phyloP scores from a whole-genome alignment of 2,797 vertebrate genomes.

The Ispidina picta region DNA sequence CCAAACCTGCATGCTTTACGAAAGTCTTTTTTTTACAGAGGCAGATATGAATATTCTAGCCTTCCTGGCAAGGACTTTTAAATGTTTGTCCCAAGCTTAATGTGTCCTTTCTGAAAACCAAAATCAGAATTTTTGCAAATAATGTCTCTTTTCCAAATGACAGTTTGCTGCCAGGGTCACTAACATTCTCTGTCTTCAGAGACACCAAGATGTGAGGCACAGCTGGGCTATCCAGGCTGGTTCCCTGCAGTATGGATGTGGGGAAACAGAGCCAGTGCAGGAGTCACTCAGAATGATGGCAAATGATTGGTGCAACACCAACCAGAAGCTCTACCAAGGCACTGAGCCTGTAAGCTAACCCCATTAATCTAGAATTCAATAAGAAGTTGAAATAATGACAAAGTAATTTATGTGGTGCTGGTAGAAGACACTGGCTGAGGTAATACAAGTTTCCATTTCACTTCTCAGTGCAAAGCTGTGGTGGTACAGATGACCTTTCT shows the following conservation, averaged over 20 bases:
- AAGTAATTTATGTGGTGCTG: neutral
- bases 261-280: neutral
- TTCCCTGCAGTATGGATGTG: neutral
- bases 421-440: neutral
- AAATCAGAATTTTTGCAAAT: neutral
- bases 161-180: neutral
- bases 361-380: neutral
- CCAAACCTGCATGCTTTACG: neutral
- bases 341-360: neutral
- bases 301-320: neutral
- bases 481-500: neutral
- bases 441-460: neutral
- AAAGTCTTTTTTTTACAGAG: neutral
- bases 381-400: neutral
- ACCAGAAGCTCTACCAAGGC: neutral
- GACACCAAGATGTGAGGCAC: accelerated
- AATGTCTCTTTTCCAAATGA: neutral
- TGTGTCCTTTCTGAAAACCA: neutral
- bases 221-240: neutral
- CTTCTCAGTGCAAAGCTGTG: neutral
- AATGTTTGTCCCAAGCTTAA: neutral
- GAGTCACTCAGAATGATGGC: neutral
- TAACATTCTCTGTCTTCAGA: neutral
- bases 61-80: neutral
- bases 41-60: neutral